Conservation (phyloP, 30 jellyfish, hydroid and myxozoan genomes). For the Morbakka virulenta region DNA sequence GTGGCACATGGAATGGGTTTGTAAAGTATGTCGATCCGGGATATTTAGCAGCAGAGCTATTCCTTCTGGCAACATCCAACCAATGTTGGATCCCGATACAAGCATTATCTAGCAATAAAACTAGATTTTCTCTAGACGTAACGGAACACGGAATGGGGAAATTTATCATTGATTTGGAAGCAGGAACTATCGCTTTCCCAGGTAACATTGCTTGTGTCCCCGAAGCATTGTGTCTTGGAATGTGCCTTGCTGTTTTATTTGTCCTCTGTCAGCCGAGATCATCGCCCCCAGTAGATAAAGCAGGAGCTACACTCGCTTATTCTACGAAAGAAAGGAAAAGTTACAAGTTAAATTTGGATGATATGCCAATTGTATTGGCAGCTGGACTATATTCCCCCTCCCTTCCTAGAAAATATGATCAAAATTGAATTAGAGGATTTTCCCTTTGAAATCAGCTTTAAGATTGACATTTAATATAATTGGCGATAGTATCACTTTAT, state of each 20-base stretch:
- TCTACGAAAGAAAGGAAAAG: slow-evolving; percentile 1
- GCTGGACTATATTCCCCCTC: slow-evolving; percentile 66
- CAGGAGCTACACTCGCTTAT: slow-evolving; percentile 13
- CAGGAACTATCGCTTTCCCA: slow-evolving; percentile 25
- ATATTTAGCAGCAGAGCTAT: slow-evolving; percentile 46
- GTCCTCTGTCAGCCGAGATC: slow-evolving; percentile 78
- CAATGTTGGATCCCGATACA: slow-evolving; percentile 46
- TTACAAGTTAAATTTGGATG: slow-evolving; percentile 25
- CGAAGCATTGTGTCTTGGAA: slow-evolving; percentile 46
- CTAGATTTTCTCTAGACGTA: slow-evolving; percentile 22
- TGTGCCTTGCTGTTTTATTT: slow-evolving; percentile 63
- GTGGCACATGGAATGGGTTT: slow-evolving; percentile 74
- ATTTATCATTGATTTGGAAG: slow-evolving; percentile 42
- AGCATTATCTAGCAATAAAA: slow-evolving; percentile 9
- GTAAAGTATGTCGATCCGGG: slow-evolving; percentile 34
- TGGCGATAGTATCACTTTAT: too few relatives aligned
- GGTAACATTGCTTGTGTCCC: slow-evolving; percentile 44
- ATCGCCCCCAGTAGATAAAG: slow-evolving; percentile 51
- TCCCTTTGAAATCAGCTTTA: too few relatives aligned
- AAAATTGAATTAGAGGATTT: neutral
- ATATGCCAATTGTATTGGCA: slow-evolving; percentile 34
- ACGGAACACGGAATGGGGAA: neutral
- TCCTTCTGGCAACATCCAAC: slow-evolving; percentile 13
- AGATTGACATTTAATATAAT: too few relatives aligned
- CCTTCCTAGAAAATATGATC: slow-evolving; percentile 56